Percentiles rank a stretch among this genome's conserved stretches.
Conservation (phyloP, 2,113 vertebrate genomes). For the Corythaixoides concolor region DNA sequence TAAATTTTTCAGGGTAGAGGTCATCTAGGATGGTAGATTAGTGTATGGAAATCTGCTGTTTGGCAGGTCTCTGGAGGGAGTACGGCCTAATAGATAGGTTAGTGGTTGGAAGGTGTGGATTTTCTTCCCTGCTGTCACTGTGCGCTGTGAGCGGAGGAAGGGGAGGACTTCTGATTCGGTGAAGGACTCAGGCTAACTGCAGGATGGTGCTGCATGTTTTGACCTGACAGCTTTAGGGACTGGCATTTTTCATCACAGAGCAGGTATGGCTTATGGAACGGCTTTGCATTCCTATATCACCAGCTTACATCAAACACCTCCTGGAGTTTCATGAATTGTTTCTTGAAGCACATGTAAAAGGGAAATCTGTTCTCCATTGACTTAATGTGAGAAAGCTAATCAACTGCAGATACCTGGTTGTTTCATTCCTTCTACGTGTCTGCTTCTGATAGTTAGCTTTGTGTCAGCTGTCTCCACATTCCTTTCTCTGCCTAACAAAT, state of each 20-base stretch:
- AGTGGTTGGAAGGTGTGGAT: not conserved
- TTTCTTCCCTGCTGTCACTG: not conserved
- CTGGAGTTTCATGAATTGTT: not conserved
- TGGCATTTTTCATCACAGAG: not conserved
- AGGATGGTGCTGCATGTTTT: not conserved
- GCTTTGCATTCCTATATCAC: not conserved
- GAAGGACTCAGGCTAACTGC: not conserved
- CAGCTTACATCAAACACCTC: not conserved
- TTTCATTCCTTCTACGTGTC: not conserved
- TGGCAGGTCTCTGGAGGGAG: not conserved
- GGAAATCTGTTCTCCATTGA: not conserved
- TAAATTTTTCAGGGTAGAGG: not conserved
- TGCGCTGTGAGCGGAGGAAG: not conserved
- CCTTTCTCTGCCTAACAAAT: not conserved
- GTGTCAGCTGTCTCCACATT: not conserved
- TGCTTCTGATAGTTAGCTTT: not conserved
- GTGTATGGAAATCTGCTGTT: not conserved
- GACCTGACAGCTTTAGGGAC: not conserved
- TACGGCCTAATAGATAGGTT: not conserved
- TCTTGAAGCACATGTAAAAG: not conserved
- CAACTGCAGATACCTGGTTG: not conserved
- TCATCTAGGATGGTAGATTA: not conserved
- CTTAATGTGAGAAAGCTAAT: not conserved
- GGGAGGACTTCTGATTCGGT: not conserved
- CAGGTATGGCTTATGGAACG: not conserved